Conservation (phyloP, 2,113 vertebrate species). For the Brevimyrus niger region DNA sequence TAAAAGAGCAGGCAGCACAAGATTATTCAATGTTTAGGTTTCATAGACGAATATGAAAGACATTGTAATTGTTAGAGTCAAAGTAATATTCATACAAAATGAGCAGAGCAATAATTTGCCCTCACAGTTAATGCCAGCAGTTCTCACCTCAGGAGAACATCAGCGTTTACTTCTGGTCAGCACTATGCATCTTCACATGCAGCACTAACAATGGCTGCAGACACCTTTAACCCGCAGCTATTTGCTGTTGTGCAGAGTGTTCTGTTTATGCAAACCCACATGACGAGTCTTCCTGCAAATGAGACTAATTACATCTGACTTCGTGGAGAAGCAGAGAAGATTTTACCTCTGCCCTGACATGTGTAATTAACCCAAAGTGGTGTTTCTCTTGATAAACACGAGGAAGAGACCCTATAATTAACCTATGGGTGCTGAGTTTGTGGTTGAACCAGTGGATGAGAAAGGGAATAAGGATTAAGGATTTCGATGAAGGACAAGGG, state of each 20-base stretch:
- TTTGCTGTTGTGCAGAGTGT: neutral
- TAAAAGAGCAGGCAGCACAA: neutral
- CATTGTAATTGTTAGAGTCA: neutral
- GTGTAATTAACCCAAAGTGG: neutral
- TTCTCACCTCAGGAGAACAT: neutral
- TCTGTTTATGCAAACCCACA: neutral
- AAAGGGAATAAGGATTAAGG: neutral
- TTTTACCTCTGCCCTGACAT: neutral
- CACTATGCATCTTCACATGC: neutral
- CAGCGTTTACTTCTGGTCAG: neutral
- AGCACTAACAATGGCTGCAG: neutral
- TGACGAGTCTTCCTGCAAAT: neutral
- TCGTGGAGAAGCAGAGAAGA: neutral
- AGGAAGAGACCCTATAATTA: neutral
- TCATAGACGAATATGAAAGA: neutral
- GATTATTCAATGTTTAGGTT: neutral
- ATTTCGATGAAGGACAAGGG: neutral
- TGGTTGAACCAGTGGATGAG: neutral
- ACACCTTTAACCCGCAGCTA: neutral
- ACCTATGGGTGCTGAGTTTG: neutral
- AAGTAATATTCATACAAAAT: neutral
- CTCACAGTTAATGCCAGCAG: neutral
- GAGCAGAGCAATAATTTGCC: neutral
- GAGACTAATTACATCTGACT: slow-evolving; percentile 7
- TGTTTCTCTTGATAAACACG: neutral